These are phyloP conservation scores for Hoplostethus mediterraneus DNA, from an alignment of 2,797 vertebrate species.

Conservation along the genomic window DNA sequence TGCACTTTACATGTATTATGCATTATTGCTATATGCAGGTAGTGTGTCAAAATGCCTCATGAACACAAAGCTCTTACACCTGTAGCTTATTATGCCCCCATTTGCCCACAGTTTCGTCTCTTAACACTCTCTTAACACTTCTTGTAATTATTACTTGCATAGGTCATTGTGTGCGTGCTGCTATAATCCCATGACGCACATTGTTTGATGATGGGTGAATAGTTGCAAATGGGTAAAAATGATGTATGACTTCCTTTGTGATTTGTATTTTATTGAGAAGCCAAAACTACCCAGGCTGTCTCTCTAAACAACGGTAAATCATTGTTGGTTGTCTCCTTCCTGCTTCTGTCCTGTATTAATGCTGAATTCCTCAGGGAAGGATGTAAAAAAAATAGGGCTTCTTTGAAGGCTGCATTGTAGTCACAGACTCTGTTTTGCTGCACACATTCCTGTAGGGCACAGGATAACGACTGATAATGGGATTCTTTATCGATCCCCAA, in stretches of 20 bases:
- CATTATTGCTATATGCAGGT: too few species aligned
- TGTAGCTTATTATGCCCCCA: background rate
- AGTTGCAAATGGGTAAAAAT: background rate
- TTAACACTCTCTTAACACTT: background rate
- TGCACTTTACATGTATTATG: too few species aligned
- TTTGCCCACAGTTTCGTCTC: background rate
- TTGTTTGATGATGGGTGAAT: background rate
- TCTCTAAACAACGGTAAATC: background rate
- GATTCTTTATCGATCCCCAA: constrained; percentile 6
- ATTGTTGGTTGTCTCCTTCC: too few species aligned
- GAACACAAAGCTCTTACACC: background rate
- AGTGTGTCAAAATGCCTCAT: too few species aligned
- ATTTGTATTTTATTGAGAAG: background rate
- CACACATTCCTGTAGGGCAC: background rate
- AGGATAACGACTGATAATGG: constrained; percentile 8
- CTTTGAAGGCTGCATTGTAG: background rate
- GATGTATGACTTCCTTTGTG: background rate
- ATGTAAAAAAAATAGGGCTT: background rate
- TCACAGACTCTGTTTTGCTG: background rate
- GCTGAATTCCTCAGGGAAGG: background rate
- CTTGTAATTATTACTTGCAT: background rate
- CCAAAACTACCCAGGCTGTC: background rate
- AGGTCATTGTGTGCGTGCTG: background rate
- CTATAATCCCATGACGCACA: background rate
- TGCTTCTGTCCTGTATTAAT: background rate